Percentiles rank a stretch among this genome's conserved stretches.
Evolutionary conservation across 2,888 invertebrate genomes (phyloP).

Genomic region (Caradrina clavipalpis): DNA sequence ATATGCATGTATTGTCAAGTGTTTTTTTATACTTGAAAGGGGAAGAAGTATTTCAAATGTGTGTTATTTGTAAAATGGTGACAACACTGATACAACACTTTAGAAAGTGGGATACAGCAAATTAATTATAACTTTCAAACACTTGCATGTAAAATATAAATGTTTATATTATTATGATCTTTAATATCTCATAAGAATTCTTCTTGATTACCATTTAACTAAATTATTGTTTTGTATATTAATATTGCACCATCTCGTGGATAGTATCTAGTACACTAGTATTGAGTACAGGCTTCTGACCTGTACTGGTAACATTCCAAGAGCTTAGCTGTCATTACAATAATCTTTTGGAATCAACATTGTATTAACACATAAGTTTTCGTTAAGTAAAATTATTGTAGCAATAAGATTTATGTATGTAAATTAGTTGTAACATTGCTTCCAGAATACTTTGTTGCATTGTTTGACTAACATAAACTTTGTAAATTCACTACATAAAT

Average conservation of each 20-base stretch:
- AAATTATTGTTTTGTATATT: slow-evolving; percentile 46
- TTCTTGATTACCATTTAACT: slow-evolving; percentile 23
- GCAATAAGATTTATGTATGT: slow-evolving; percentile 60
- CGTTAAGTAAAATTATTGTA: slow-evolving; percentile 54
- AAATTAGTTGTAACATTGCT: slow-evolving; percentile 65
- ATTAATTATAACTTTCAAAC: slow-evolving; percentile 5
- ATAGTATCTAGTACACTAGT: slow-evolving; percentile 33
- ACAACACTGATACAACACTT: slow-evolving; percentile 3
- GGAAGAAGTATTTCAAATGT: not conserved
- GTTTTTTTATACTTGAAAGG: not conserved
- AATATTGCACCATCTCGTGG: slow-evolving; percentile 50
- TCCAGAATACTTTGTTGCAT: slow-evolving; percentile 60
- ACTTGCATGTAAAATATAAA: slow-evolving; percentile 31
- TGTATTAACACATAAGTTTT: slow-evolving; percentile 43
- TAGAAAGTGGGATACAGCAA: slow-evolving; percentile 4
- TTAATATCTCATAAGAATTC: slow-evolving; percentile 41
- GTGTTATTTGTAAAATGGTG: not conserved
- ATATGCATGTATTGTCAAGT: not conserved
- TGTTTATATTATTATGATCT: slow-evolving; percentile 33
- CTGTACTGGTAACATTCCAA: slow-evolving; percentile 71
- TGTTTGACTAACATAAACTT: slow-evolving; percentile 63
- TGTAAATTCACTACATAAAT: slow-evolving; percentile 64
- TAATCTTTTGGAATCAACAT: slow-evolving; percentile 58
- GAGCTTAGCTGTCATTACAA: slow-evolving; percentile 63
- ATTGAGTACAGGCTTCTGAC: slow-evolving; percentile 39